Evolutionary conservation across 2,113 vertebrate species (phyloP).

Genomic region (Nannospalax galili): DNA sequence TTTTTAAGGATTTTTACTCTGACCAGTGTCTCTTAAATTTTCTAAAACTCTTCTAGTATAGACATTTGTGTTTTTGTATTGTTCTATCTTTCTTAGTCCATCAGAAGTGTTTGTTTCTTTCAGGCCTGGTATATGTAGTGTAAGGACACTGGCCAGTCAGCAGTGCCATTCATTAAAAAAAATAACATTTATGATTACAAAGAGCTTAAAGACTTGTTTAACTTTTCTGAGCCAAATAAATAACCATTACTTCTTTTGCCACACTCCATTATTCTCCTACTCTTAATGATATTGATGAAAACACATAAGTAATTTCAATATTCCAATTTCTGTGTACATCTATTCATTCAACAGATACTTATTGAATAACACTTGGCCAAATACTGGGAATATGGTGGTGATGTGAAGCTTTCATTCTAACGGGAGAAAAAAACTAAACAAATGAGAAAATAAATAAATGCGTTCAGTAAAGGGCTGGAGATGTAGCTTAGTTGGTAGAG

Average conservation of each 20-base stretch:
- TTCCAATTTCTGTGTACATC: constrained; percentile 18
- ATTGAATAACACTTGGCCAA: constrained; percentile 35
- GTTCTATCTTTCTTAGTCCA: constrained; percentile 23
- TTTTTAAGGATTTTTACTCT: constrained; percentile 54
- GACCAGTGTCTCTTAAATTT: constrained; percentile 46
- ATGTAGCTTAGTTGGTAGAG: not conserved
- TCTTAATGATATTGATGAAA: constrained; percentile 45
- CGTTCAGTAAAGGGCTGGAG: not conserved
- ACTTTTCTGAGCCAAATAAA: constrained; percentile 21
- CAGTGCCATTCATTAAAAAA: not conserved
- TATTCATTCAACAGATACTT: constrained; percentile 20
- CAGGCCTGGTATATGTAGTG: not conserved
- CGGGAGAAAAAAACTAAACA: not conserved
- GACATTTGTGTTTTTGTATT: constrained; percentile 37
- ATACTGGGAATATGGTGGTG: not conserved
- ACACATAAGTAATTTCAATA: constrained; percentile 35
- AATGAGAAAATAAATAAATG: constrained; percentile 6
- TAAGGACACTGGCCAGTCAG: constrained; percentile 7
- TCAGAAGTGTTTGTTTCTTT: constrained; percentile 10
- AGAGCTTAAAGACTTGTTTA: constrained; percentile 37
- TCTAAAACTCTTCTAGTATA: constrained; percentile 40
- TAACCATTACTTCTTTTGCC: not conserved
- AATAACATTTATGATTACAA: constrained; percentile 17
- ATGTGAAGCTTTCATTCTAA: constrained; percentile 3
- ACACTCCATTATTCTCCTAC: constrained; percentile 2